phyloP scores from a whole-genome alignment of 2,797 vertebrate species.

The Sternarchorhynchus goeldii region DNA sequence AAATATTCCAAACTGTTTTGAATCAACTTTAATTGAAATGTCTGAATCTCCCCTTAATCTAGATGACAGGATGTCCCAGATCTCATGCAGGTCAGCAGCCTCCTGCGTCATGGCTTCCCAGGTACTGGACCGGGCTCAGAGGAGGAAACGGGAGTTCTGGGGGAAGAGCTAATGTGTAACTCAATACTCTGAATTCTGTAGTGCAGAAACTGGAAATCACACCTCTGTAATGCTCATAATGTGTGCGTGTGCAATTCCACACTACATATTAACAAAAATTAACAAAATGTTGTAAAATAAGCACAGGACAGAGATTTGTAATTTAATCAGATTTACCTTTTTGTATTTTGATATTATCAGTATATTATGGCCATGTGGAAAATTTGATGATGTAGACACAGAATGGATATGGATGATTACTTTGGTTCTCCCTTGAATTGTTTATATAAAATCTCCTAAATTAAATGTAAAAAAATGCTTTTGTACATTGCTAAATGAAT shows the following conservation, averaged over 20 bases:
- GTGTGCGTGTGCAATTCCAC: background rate
- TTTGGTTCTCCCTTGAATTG: background rate
- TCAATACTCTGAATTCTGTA: background rate
- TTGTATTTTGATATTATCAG: slow-evolving; percentile 12
- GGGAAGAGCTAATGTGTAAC: slow-evolving; percentile 64
- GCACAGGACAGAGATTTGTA: background rate
- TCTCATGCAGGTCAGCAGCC: slow-evolving; percentile 81
- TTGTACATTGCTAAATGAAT: background rate
- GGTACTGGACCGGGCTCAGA: slow-evolving; percentile 81
- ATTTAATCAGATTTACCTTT: slow-evolving; percentile 9
- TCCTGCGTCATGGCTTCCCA: slow-evolving; percentile 81
- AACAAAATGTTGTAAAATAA: background rate
- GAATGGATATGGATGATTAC: background rate
- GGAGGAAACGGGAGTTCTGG: slow-evolving; percentile 83
- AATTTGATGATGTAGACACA: background rate
- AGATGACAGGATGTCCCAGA: slow-evolving; percentile 83
- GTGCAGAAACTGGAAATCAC: slow-evolving; percentile 1
- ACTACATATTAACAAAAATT: background rate
- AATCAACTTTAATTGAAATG: background rate
- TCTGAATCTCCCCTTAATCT: slow-evolving; percentile 35
- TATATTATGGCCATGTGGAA: background rate
- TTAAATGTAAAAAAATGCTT: background rate
- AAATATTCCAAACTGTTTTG: background rate
- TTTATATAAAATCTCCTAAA: background rate
- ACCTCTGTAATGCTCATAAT: background rate